Evolutionary conservation across 2,797 vertebrate genomes (phyloP), one percentile per base, ranked within the genome.

Genomic region (Mus minutoides): DNA sequence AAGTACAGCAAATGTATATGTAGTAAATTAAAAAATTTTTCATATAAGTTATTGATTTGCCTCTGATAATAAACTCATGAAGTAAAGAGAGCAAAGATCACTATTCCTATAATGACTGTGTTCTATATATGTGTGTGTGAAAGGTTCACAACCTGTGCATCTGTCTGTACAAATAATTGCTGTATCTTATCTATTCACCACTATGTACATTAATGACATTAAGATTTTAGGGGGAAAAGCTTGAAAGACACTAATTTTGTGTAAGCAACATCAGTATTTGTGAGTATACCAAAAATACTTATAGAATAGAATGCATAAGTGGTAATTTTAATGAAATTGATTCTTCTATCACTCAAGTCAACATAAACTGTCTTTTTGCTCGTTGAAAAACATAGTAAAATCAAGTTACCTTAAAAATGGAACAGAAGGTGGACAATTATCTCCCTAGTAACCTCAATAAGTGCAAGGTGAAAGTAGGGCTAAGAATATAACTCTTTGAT

Each of bases 11-110:
- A 60, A 94, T 54, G 73, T 54, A 58, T 58, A 12, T 73, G 6
- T 7, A 73, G 12, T 73, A 75, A 2, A 71, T 94, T 52, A 64
- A 2, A 64, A 73, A 91, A 13, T n/a, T 54, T 58, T 88, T 67
- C 29, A 69, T 29, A 29, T 73, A 22, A 7, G 34, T 85, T 75
- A 60, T 84, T 46, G 19, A 79, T 79, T 92, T 67, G 16, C 76
- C 67, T 91, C 76, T 93, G 14, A 76, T 93, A 78, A 92, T 82
- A 84, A 31, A 34, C 14, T 19, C 29, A 8, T 60, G 40, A 94
- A 85, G 43, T 49, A 29, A 5, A 22, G 17, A 67, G 10, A 87
- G 3, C 40, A 93, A 52, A 13, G 22, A 26, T 90, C 12, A 52
- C 52, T 71, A 16, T 67, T 10, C 9, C 21, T 56, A 17, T 64